Conservation (phyloP, 2,113 vertebrate genomes). For the Bufo bufo region DNA sequence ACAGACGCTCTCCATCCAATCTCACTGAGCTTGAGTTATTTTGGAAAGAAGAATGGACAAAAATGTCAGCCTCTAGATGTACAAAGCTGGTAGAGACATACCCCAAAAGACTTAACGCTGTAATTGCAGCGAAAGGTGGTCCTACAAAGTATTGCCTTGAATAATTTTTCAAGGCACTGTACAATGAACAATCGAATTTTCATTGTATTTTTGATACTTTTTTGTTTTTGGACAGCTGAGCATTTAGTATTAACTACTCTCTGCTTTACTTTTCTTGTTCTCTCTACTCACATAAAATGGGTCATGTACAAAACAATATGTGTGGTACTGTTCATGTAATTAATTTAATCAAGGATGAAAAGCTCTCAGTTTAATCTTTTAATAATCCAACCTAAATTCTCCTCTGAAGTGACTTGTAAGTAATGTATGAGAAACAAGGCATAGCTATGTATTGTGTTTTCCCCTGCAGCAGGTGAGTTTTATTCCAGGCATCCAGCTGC, state of each 20-base stretch:
- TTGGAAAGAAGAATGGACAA: too few relatives aligned
- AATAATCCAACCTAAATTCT: slow-evolving; percentile 27
- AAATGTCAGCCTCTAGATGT: too few relatives aligned
- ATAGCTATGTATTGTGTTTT: slow-evolving; percentile 30
- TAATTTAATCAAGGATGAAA: background rate
- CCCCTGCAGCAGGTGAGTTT: slow-evolving; percentile 47
- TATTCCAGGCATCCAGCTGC: slow-evolving; percentile 43
- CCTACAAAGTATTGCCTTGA: too few relatives aligned
- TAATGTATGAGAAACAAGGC: slow-evolving; percentile 15
- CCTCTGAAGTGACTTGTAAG: slow-evolving; percentile 24
- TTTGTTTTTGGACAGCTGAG: background rate
- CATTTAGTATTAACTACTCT: background rate
- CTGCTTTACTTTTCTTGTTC: background rate
- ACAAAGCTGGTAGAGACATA: too few relatives aligned
- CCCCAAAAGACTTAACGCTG: too few relatives aligned
- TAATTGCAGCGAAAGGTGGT: too few relatives aligned
- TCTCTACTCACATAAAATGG: background rate
- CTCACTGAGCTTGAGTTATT: too few relatives aligned
- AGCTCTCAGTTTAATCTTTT: slow-evolving; percentile 21
- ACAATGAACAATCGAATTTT: too few relatives aligned
- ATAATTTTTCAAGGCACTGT: too few relatives aligned
- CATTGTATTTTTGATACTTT: too few relatives aligned
- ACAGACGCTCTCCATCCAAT: too few relatives aligned
- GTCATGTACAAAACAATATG: background rate
- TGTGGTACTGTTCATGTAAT: background rate